A percentile compares a stretch with the other conserved stretches of the same genome.
Evolutionary conservation across 2,888 invertebrate genomes (phyloP).

Genomic region (Machimus atricapillus): DNA sequence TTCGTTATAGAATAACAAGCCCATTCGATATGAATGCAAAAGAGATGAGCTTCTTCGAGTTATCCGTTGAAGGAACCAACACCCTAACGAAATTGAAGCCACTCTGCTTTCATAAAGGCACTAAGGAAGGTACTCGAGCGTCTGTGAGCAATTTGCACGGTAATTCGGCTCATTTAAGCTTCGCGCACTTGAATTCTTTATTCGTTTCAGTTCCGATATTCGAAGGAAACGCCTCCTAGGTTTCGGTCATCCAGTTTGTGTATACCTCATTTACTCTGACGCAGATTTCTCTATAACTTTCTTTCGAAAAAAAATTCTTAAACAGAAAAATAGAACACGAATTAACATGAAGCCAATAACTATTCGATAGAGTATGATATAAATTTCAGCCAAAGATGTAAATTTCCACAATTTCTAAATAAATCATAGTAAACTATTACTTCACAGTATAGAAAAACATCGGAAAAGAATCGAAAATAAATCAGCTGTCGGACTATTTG

Average conservation of each 20-base stretch:
- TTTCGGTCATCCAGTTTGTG: background rate
- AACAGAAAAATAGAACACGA: too few species aligned
- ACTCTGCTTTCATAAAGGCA: background rate
- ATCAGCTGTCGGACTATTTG: too few species aligned
- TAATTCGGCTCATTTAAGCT: background rate
- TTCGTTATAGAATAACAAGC: background rate
- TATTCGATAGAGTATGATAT: too few species aligned
- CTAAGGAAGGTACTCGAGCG: background rate
- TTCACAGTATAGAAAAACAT: too few species aligned
- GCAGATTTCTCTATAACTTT: background rate
- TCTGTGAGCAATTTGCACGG: background rate
- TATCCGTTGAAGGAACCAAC: background rate
- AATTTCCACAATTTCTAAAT: too few species aligned
- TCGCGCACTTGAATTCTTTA: background rate
- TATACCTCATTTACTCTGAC: background rate
- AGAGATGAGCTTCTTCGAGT: background rate
- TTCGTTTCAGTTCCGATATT: background rate
- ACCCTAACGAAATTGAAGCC: background rate
- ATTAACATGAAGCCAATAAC: too few species aligned
- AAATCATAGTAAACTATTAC: too few species aligned
- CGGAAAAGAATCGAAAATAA: too few species aligned
- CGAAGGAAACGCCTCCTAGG: background rate
- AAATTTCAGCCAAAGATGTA: too few species aligned
- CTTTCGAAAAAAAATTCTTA: too few species aligned
- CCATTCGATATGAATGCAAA: background rate